A percentile compares a stretch with the other conserved stretches of the same genome.
phyloP scores from a whole-genome alignment of 1,140 invertebrate genomes.

The Ips typographus region DNA sequence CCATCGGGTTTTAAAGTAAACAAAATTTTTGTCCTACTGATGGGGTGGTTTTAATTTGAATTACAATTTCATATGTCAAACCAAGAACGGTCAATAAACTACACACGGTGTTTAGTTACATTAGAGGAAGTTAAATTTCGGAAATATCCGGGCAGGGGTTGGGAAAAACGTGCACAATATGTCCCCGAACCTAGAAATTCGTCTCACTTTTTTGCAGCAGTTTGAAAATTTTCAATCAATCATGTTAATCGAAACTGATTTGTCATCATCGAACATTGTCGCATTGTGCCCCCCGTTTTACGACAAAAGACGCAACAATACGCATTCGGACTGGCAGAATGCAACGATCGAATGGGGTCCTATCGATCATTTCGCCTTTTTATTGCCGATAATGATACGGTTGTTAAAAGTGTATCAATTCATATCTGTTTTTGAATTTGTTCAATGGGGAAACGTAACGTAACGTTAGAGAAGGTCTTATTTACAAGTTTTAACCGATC shows the following conservation, averaged over 20 bases:
- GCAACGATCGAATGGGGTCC: constrained; percentile 10
- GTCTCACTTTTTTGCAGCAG: constrained; percentile 18
- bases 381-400: constrained; percentile 36
- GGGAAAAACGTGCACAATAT: no score
- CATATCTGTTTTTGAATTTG: neutral
- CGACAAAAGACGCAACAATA: constrained; percentile 36
- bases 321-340: constrained; percentile 18
- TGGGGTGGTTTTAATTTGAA: constrained; percentile 21
- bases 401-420: constrained; percentile 42
- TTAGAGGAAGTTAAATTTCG: no score
- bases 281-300: constrained; percentile 18
- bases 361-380: constrained; percentile 36
- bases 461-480: no score
- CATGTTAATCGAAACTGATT: constrained; percentile 38
- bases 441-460: no score
- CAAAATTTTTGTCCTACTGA: neutral
- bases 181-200: constrained; percentile 12
- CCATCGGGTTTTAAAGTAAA: constrained; percentile 24
- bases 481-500: no score
- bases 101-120: no score
- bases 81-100: no score
- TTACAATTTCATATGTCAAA: neutral
- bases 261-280: constrained; percentile 27
- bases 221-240: constrained; percentile 33
- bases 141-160: no score